A percentile compares a stretch with the other conserved stretches of the same genome.
These are phyloP conservation scores for Listronotus bonariensis DNA, from an alignment of 1,140 invertebrate species.

Conservation along the genomic window DNA sequence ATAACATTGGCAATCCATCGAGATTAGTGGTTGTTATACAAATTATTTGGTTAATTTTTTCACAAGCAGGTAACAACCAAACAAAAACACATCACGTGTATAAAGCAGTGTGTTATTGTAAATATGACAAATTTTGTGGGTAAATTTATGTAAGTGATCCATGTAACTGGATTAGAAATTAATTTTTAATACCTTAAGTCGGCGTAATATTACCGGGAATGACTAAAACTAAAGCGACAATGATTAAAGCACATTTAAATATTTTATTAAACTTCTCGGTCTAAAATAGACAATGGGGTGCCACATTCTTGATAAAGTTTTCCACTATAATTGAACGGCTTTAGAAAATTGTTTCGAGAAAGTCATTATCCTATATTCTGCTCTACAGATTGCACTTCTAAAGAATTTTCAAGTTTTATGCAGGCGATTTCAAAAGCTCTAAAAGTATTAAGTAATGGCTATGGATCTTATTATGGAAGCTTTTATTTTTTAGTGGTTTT, in stretches of 20 bases:
- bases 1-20: too few relatives aligned
- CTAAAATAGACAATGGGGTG: conserved; percentile 38
- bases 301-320: conserved; percentile 40
- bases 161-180: neutral
- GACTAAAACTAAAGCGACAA: neutral
- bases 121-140: too few relatives aligned
- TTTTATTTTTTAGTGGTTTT: conserved; percentile 35
- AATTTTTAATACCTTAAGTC: neutral
- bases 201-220: neutral
- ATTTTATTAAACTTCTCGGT: conserved; percentile 32
- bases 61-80: too few relatives aligned
- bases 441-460: conserved; percentile 37
- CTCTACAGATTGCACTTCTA: conserved; percentile 35
- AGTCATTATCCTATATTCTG: conserved; percentile 38
- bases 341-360: conserved; percentile 38
- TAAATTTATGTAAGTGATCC: too few relatives aligned
- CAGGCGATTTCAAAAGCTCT: conserved; percentile 28
- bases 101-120: too few relatives aligned
- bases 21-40: too few relatives aligned
- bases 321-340: conserved; percentile 35
- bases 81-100: too few relatives aligned
- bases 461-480: conserved; percentile 33
- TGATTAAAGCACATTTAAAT: conserved; percentile 31
- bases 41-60: too few relatives aligned
- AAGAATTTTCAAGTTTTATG: conserved; percentile 33